Evolutionary conservation across 53 echinoderm and acorn worm species (phyloP), one percentile per base, ranked within the genome.

Genomic region (Pentamera pediparva): DNA sequence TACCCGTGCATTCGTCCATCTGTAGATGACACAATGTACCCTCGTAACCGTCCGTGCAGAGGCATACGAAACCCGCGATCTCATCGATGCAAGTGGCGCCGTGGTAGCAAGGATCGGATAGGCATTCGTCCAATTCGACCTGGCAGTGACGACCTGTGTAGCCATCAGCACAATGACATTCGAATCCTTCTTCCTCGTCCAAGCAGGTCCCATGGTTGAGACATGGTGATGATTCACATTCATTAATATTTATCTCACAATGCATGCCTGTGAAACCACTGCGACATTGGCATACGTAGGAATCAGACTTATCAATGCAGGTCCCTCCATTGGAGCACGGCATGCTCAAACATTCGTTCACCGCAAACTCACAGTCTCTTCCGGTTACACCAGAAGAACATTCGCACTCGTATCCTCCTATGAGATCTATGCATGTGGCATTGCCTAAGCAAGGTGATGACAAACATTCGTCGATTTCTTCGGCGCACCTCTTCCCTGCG

Each of bases 251-350:
- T 18, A 39, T 48, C 39, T 86, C 89, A 35, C 94, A 94, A 39
- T 74, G 41, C 15, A 43, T 17, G 20, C 98, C 98, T 26, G 62
- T 58, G 51, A 80, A 92, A 9, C 98, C 98, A 5, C 37, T 34
- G 29, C 41, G 33, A 26, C 98, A 98, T 20, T 74, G 56, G 54
- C 98, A 98, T 38, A 38, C 33, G 58, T 74, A 98, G 3, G 76
- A 86, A 49, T 88, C 50, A 6, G 81, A n/a, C 22, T 76, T 30
- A 63, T 88, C 98, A 4, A 77, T 69, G 45, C 98, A 98, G 24
- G 72, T 40, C 24, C 73, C 98, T n/a, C 92, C 92, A 48, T 98
- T 86, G 54, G 83, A 81, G 72, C 98, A 98, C 1, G 86, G 88
- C 37, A 70, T 73, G 61, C 89, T 92, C 12, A 56, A 37, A 35